These are phyloP conservation scores for Cladorhizidae sp. DNA, from an alignment of 37 sponge, comb jelly and placozoan species.

Conservation along the genomic window DNA sequence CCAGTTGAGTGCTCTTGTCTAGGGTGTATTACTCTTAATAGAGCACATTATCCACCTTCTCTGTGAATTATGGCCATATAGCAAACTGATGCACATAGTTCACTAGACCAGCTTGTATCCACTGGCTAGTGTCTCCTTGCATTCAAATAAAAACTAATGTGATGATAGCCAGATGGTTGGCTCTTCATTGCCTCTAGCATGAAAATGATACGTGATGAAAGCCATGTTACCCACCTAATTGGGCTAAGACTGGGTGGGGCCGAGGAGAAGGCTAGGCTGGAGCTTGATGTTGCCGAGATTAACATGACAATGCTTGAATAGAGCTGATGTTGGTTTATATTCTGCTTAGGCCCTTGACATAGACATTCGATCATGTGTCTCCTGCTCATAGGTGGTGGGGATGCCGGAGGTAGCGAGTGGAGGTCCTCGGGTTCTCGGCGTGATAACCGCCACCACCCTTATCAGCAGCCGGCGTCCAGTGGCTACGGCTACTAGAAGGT, in stretches of 20 bases:
- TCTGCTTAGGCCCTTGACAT: no score
- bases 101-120: not conserved
- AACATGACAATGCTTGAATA: no score
- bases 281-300: no score
- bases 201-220: no score
- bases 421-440: slow-evolving; percentile 16
- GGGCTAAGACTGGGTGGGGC: no score
- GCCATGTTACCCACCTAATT: no score
- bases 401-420: slow-evolving; percentile 16
- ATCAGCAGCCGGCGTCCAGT: slow-evolving; percentile 13
- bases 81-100: slow-evolving; percentile 33
- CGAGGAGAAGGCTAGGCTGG: no score
- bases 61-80: not conserved
- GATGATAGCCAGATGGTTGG: no score
- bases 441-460: slow-evolving; percentile 54
- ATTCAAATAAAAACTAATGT: no score
- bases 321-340: no score
- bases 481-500: not conserved
- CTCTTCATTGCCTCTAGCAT: no score
- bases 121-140: slow-evolving; percentile 29
- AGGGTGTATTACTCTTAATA: not conserved
- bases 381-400: not conserved
- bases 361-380: no score
- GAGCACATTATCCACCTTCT: not conserved
- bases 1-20: slow-evolving; percentile 5